Evolutionary conservation across 2,797 vertebrate genomes (phyloP).

Genomic region (Cuculus canorus): DNA sequence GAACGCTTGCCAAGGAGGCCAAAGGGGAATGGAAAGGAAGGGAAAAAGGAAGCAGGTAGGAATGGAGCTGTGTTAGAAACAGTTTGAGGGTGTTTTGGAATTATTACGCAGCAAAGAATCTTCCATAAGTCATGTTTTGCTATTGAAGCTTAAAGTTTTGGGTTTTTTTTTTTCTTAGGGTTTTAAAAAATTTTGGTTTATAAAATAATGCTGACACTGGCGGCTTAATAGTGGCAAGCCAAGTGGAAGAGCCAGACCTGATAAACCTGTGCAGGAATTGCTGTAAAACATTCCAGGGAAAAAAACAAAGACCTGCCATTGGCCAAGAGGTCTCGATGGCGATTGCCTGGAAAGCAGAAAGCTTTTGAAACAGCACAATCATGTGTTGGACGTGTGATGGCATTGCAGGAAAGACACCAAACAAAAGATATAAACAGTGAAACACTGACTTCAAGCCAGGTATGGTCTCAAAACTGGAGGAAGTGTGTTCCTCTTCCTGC

Average conservation of each 20-base stretch:
- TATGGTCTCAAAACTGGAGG: not conserved
- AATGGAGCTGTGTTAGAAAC: not conserved
- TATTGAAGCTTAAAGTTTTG: not conserved
- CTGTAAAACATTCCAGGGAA: not conserved
- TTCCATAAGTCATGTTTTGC: not conserved
- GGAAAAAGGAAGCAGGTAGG: not conserved
- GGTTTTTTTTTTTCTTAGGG: not conserved
- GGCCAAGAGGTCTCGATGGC: not conserved
- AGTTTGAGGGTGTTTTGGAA: not conserved
- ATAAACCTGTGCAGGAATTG: not conserved
- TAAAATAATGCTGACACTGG: not conserved
- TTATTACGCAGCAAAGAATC: not conserved
- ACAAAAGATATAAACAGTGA: not conserved
- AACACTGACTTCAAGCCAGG: not conserved
- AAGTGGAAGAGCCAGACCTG: not conserved
- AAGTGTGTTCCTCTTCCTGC: not conserved
- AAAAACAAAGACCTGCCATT: not conserved
- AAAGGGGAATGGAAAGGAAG: not conserved
- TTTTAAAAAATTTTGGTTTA: not conserved
- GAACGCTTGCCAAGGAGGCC: not conserved
- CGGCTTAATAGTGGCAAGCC: not conserved
- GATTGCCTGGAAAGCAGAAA: rapidly evolving
- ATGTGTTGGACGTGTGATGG: not conserved
- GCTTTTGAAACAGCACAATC: not conserved
- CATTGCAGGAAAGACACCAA: not conserved